These are phyloP conservation scores for Zygogramma bicolorata DNA, from an alignment of 2,888 invertebrate species.

Conservation along the genomic window DNA sequence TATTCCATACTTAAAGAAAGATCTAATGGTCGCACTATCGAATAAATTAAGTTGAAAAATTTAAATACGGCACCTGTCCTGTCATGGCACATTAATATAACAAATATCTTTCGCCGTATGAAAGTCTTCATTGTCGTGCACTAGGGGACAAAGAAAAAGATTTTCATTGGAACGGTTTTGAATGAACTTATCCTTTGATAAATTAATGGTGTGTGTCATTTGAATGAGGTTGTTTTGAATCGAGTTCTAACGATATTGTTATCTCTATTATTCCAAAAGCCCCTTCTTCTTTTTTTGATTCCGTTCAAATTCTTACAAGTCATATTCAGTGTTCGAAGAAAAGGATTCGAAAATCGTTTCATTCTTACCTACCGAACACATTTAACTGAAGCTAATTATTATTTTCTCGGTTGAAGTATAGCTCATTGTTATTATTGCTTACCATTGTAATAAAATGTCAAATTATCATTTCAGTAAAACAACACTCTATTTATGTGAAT, in stretches of 20 bases:
- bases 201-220: neutral
- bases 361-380: too few relatives aligned
- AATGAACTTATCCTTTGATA: neutral
- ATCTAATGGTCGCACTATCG: constrained; percentile 11
- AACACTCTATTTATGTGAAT: too few relatives aligned
- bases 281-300: neutral
- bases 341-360: too few relatives aligned
- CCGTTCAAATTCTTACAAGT: neutral
- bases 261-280: neutral
- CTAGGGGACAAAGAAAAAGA: neutral
- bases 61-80: constrained; percentile 26
- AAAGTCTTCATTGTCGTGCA: constrained; percentile 4
- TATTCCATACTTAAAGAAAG: constrained; percentile 8
- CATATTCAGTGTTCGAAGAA: too few relatives aligned
- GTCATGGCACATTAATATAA: constrained; percentile 19
- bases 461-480: too few relatives aligned
- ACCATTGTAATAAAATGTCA: too few relatives aligned
- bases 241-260: neutral
- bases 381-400: too few relatives aligned
- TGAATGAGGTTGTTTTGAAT: neutral
- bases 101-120: constrained; percentile 12
- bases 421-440: too few relatives aligned
- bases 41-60: constrained; percentile 24
- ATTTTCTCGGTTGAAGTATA: too few relatives aligned
- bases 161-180: neutral